These are phyloP conservation scores for Champsocephalus esox DNA, from an alignment of 2,797 vertebrate species.

Conservation along the genomic window DNA sequence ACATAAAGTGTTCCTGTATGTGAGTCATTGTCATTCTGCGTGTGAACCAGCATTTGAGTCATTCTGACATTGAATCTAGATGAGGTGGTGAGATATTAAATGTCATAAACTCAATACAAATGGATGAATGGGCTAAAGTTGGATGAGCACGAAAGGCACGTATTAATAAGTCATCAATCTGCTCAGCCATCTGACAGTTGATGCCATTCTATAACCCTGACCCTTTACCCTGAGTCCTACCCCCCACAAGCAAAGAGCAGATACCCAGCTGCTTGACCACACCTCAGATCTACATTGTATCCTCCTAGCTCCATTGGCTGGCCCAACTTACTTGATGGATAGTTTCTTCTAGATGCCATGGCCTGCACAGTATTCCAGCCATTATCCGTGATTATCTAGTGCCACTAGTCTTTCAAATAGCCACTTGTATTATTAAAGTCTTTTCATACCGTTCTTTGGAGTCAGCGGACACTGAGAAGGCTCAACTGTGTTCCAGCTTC, in stretches of 20 bases:
- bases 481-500: not conserved
- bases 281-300: not conserved
- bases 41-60: not conserved
- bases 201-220: constrained; percentile 9
- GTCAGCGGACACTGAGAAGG: not conserved
- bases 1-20: not conserved
- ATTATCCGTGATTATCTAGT: not conserved
- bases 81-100: not conserved
- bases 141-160: not conserved
- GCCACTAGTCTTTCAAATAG: not conserved
- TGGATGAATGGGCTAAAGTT: not conserved
- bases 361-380: not conserved
- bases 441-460: not conserved
- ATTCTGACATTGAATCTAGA: not conserved
- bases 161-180: constrained; percentile 10
- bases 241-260: not conserved
- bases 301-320: not conserved
- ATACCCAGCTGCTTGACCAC: constrained; percentile 13
- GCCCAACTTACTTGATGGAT: not conserved
- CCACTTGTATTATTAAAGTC: not conserved
- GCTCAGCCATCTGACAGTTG: not conserved
- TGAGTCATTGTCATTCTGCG: constrained; percentile 7
- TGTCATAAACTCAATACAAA: not conserved
- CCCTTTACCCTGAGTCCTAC: not conserved
- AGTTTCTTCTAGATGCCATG: not conserved